Conservation (phyloP, 2,113 vertebrate genomes). For the Periophthalmodon schlosseri region DNA sequence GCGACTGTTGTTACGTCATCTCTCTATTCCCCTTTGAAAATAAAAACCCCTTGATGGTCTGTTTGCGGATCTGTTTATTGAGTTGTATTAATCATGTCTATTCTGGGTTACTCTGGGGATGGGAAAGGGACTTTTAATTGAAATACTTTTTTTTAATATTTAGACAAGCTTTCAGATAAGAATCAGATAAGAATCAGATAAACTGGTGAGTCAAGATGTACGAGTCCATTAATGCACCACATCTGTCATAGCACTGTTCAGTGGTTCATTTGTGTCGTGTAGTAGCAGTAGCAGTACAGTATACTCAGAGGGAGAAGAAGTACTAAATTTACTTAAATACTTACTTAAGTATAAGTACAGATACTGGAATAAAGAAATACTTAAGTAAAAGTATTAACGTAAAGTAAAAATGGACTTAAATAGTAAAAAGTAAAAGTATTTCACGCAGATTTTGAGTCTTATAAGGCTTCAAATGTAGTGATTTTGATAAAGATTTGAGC, state of each 20-base stretch:
- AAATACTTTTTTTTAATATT: conserved; percentile 21
- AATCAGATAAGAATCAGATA: not conserved
- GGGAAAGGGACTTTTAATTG: not conserved
- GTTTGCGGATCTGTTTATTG: conserved; percentile 1
- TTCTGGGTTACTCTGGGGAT: not conserved
- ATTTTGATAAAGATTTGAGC: no score
- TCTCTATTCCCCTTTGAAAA: not conserved
- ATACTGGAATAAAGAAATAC: no score
- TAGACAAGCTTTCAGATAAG: not conserved
- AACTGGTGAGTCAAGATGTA: not conserved
- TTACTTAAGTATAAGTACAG: no score
- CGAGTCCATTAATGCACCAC: not conserved
- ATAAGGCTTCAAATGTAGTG: no score
- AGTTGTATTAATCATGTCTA: conserved; percentile 6
- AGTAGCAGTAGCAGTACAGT: no score
- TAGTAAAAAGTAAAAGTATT: no score
- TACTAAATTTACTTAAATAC: no score
- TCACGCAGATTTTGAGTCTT: no score
- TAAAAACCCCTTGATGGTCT: not conserved
- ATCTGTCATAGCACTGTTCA: not conserved
- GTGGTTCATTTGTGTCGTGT: no score
- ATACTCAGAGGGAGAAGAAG: no score
- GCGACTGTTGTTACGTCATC: not conserved
- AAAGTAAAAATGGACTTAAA: no score
- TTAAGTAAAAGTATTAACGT: no score